Evolutionary conservation across 35 echinoderm and acorn worm genomes (phyloP), one percentile per base, ranked within the genome.

Genomic region (Apostichopus parvimensis): DNA sequence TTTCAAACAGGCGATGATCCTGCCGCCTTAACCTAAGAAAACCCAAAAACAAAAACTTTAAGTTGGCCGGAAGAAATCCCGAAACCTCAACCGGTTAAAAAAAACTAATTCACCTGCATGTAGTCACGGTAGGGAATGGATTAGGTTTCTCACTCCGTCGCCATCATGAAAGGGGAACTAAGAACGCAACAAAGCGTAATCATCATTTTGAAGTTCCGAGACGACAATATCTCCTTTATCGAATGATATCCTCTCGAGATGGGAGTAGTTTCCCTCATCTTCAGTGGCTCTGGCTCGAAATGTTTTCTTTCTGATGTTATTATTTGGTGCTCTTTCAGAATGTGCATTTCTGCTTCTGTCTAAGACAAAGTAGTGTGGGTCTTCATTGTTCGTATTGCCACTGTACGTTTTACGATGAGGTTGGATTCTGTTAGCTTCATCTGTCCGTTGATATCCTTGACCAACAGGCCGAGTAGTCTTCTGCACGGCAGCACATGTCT

Each of bases 241-340:
- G 15, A 87, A 87, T n/a, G 88, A 90, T 23, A 90, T 61, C 73
- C 88, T 77, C n/a, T 90, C 68, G 66, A 90, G n/a, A 56, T 90
- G 88, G 56, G 88, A 90, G 77, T 90, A 90, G 24, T 77, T 25
- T 17, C 88, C 88, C 11, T 90, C 88, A 28, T 90, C 88, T 56
- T 90, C 88, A 8, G 73, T 56, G 15, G 73, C 88, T 73, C 68
- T 90, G 14, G 88, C 53, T 4, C 26, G 18, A 52, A 77, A 90
- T 52, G 88, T 28, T 21, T 73, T 28, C 70, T 90, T 90, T 26
- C 53, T 90, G 68, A 21, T 54, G 17, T 90, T 73, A 56, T 78
- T 73, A 34, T 78, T 90, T 13, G 23, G n/a, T 77, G 53, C 21
- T 54, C 88, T 75, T 61, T 90, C 88, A 22, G 88, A 90, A 13